Evolutionary conservation across 2,797 vertebrate genomes (phyloP), one percentile per base, ranked within the genome.

Genomic region (Alcedo atthis): DNA sequence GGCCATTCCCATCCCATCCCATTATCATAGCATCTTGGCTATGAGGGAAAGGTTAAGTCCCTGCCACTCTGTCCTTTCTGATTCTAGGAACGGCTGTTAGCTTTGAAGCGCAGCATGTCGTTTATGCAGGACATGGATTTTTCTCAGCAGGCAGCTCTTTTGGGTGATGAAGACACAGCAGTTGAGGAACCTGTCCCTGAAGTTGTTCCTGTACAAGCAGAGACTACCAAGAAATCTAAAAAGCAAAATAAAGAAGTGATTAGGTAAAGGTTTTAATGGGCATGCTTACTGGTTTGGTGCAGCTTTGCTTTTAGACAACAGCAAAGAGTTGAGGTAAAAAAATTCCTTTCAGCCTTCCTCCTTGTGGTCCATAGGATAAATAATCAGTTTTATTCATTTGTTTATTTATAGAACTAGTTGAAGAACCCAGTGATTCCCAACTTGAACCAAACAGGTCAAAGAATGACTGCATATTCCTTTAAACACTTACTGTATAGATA

Each of bases 41-140:
- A 95, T 96, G 97, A 97, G 97, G 97, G 94, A 96, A 94, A 97
- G 97, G 97, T 98, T 97, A 97, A 98, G 96, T 94, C 95, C 96
- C 97, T 96, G 97, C 97, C 89, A 97, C 97, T 97, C 97, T 98
- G 97, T 98, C 96, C 96, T 97, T 96, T 98, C 95, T 98, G 97
- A 96, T 98, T 97, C 94, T 97, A 99, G 99, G 99, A 99, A 97
- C 98, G 99, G 95, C 98, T 99, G 95, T 98, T 99, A 98, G 99
- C 98, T 98, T 97, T 99, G 97, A 99, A 99, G 98, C 99, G 99
- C 98, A 99, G 99, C 98, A 98, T 99, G 99, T 99, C 99, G 97
- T 99, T 99, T 98, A 99, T 99, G 99, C 99, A 99, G 98, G 99
- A 99, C 96, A 98, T 99, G 99, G 99, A 99, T 98, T 99, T 98